These are phyloP conservation scores for Sebastes variabilis DNA, from an alignment of 2,797 vertebrate species.

Conservation along the genomic window DNA sequence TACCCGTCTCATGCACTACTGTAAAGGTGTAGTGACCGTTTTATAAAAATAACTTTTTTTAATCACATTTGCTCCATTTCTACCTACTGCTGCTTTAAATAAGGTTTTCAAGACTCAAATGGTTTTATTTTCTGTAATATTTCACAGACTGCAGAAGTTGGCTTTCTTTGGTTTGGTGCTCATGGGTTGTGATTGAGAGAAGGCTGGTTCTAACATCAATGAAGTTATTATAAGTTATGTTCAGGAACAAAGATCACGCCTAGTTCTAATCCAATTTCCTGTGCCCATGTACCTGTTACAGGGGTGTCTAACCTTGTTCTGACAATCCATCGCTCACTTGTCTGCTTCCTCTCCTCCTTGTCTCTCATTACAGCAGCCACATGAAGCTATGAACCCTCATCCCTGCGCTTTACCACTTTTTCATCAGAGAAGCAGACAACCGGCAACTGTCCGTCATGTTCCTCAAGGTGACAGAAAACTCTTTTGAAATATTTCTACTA, in stretches of 20 bases:
- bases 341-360: background rate
- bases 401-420: too few species aligned
- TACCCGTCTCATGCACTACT: too few species aligned
- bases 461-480: too few species aligned
- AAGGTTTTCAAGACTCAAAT: background rate
- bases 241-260: background rate
- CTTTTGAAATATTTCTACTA: too few species aligned
- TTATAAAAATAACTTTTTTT: too few species aligned
- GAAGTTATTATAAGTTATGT: background rate
- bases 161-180: background rate
- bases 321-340: background rate
- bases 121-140: background rate
- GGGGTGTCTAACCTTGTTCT: background rate
- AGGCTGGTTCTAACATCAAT: background rate
- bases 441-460: too few species aligned
- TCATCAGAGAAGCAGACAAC: too few species aligned
- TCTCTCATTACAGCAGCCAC: background rate
- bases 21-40: fast-evolving
- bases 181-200: background rate
- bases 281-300: background rate
- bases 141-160: background rate
- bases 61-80: too few species aligned
- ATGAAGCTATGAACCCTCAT: background rate
- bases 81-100: background rate
- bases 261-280: background rate